These are phyloP conservation scores for Drymodes brunneopygia DNA, from an alignment of 2,113 vertebrate species.

Conservation along the genomic window DNA sequence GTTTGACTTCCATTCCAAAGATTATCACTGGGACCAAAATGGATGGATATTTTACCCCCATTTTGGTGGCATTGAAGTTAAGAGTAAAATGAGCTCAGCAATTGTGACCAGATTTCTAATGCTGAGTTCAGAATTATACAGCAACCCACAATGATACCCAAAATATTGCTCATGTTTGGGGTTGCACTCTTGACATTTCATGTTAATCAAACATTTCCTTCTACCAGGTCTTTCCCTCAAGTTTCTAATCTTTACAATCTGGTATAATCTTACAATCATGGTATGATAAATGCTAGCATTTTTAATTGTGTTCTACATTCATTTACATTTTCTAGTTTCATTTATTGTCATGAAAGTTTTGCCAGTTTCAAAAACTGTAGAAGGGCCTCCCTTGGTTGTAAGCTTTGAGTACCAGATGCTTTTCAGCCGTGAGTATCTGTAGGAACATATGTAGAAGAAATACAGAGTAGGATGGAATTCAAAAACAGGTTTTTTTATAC, in stretches of 20 bases:
- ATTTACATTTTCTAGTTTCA: background rate
- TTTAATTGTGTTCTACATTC: background rate
- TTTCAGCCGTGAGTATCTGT: background rate
- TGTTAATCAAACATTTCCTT: background rate
- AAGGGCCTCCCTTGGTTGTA: background rate
- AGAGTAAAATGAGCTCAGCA: background rate
- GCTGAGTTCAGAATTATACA: background rate
- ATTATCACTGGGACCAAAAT: background rate
- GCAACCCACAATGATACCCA: background rate
- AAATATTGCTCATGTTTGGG: background rate
- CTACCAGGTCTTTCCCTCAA: background rate
- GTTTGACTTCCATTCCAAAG: background rate
- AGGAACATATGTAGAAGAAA: background rate
- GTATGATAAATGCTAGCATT: background rate
- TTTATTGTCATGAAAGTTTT: background rate
- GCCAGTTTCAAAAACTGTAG: background rate
- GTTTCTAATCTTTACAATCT: background rate
- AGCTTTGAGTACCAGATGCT: background rate
- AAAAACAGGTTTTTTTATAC: background rate
- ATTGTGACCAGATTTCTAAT: background rate
- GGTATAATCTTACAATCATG: background rate
- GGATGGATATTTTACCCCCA: accelerated
- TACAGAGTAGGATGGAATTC: background rate
- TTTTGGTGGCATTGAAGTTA: background rate
- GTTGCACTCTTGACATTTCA: background rate